Percentiles rank a stretch among this genome's conserved stretches.
phyloP scores from a whole-genome alignment of 2,797 vertebrate species.

The Chanos chanos region DNA sequence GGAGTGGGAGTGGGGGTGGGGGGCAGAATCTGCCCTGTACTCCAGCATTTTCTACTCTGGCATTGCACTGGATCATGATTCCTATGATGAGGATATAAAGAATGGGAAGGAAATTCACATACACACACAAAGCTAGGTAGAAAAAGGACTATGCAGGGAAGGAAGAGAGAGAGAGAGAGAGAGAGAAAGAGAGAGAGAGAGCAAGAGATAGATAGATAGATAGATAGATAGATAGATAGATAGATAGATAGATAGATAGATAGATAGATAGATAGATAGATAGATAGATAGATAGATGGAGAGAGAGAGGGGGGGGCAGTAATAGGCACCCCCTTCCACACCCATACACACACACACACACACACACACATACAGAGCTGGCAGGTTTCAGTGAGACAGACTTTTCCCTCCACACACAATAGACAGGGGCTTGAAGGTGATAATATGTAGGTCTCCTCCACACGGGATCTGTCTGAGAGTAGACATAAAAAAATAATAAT shows the following conservation, averaged over 20 bases:
- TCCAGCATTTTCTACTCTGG: no score
- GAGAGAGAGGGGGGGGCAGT: no score
- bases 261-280: not conserved
- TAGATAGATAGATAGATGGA: not conserved
- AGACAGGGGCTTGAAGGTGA: not conserved
- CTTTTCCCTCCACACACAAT: conserved; percentile 3
- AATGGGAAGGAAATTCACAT: no score
- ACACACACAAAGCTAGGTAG: no score
- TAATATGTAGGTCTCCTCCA: conserved; percentile 43
- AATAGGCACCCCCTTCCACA: not conserved
- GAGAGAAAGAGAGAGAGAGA: no score
- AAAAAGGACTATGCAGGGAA: no score
- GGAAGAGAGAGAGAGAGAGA: no score
- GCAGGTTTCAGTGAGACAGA: not conserved
- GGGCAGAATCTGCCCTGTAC: not conserved
- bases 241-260: not conserved
- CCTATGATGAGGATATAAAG: no score
- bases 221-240: no score
- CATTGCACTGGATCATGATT: no score
- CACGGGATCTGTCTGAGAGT: conserved; percentile 15
- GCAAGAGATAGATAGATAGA: no score
- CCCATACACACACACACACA: conserved; percentile 23
- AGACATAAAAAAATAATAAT: no score
- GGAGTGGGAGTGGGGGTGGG: conserved; percentile 21
- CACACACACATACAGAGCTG: conserved; percentile 25